phyloP scores from a whole-genome alignment of 2,797 vertebrate genomes.

The Mastacembelus armatus region DNA sequence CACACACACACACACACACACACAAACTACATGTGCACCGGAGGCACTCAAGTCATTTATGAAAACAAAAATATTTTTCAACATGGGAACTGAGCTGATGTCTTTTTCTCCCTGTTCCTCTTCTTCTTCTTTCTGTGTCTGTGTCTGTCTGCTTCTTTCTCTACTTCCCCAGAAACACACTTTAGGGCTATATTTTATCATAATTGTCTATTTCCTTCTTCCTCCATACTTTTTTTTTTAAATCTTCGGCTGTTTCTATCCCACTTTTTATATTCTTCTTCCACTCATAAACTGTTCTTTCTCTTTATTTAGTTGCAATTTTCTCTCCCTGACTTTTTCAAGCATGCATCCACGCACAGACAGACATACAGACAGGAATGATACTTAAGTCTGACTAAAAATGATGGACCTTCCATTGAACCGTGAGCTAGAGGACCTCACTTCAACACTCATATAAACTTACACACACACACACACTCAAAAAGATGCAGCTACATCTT shows the following conservation, averaged over 20 bases:
- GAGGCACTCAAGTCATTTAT: slow-evolving; percentile 26
- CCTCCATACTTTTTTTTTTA: neutral
- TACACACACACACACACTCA: neutral
- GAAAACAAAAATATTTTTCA: slow-evolving; percentile 40
- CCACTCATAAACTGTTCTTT: neutral
- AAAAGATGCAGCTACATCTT: neutral
- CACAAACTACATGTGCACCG: slow-evolving; percentile 3
- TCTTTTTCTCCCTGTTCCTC: slow-evolving; percentile 4
- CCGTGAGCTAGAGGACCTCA: slow-evolving; percentile 9
- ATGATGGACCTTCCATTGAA: slow-evolving; percentile 5
- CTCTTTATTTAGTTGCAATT: neutral
- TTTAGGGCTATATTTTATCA: slow-evolving; percentile 2
- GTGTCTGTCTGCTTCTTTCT: neutral
- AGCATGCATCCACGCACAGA: slow-evolving; percentile 4
- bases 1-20: slow-evolving; percentile 1
- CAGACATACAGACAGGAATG: neutral
- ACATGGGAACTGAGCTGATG: slow-evolving; percentile 21
- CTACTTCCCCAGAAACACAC: neutral
- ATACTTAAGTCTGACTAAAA: slow-evolving; percentile 4
- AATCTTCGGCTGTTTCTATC: neutral
- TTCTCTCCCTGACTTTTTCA: neutral
- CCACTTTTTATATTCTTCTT: neutral
- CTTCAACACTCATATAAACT: neutral
- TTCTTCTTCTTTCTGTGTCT: neutral
- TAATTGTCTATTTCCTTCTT: neutral